phyloP scores from a whole-genome alignment of 1,140 invertebrate species.

The Drosophila micromelanica region DNA sequence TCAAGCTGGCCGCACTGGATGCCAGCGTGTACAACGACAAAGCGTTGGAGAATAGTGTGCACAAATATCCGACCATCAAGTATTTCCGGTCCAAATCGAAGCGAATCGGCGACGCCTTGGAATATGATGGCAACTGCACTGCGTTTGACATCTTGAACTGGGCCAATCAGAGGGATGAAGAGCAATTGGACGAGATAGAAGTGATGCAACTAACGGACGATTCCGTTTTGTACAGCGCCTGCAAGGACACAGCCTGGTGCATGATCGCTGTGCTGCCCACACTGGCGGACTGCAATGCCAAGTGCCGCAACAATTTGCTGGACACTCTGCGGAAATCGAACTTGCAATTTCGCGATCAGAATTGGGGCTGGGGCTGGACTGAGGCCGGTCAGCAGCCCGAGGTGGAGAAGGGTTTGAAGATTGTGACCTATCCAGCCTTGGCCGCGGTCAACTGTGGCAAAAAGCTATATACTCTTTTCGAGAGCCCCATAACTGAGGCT shows the following conservation, averaged over 20 bases:
- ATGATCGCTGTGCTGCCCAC: conserved; percentile 97
- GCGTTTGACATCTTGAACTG: conserved; percentile 95
- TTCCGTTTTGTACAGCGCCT: conserved; percentile 89
- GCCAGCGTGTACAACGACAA: conserved; percentile 95
- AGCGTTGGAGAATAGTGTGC: conserved; percentile 90
- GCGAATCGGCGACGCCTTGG: conserved; percentile 88
- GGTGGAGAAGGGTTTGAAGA: conserved; percentile 91
- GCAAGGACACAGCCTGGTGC: conserved; percentile 95
- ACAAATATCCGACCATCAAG: conserved; percentile 99
- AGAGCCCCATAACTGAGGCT: conserved; percentile 84
- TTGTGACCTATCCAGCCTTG: conserved; percentile 96
- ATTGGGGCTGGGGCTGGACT: conserved; percentile 99
- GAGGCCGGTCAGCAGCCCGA: conserved; percentile 94
- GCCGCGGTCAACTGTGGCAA: conserved; percentile 95
- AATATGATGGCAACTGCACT: conserved; percentile 96
- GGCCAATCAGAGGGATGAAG: conserved; percentile 86
- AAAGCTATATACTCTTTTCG: conserved; percentile 89
- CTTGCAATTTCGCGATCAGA: conserved; percentile 97
- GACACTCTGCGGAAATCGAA: conserved; percentile 90
- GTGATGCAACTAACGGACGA: conserved; percentile 87
- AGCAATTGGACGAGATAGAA: conserved; percentile 85
- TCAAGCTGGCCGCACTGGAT: conserved; percentile 98
- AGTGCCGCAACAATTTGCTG: conserved; percentile 96
- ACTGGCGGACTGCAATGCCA: conserved; percentile 97
- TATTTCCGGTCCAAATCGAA: conserved; percentile 95